Evolutionary conservation across 2,797 vertebrate species (phyloP).

Genomic region (Mus caroli): DNA sequence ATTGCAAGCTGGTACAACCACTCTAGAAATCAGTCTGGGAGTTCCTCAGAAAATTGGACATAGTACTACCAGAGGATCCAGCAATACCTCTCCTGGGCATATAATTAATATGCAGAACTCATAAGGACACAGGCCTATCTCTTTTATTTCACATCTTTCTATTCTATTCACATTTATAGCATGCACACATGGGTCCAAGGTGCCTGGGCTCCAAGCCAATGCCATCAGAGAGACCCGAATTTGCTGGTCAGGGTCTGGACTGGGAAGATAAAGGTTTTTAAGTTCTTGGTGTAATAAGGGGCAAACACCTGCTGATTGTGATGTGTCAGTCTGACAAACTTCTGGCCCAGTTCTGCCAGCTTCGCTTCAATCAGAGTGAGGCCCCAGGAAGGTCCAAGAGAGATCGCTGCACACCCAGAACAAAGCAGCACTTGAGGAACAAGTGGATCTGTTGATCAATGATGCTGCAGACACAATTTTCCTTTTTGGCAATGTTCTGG

Average conservation of each 20-base stretch:
- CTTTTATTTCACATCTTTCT: neutral
- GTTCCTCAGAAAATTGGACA: too few species aligned
- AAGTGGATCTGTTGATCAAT: slow-evolving; percentile 87
- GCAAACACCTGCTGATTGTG: slow-evolving; percentile 90
- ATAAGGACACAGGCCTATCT: neutral
- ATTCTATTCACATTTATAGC: neutral
- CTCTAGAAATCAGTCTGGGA: too few species aligned
- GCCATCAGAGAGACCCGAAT: slow-evolving; percentile 82
- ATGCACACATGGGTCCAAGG: neutral
- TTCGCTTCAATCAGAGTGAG: slow-evolving; percentile 88
- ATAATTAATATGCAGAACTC: neutral
- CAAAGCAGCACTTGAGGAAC: slow-evolving; percentile 89
- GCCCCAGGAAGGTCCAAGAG: slow-evolving; percentile 85
- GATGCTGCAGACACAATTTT: slow-evolving; percentile 86
- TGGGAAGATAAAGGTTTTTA: slow-evolving; percentile 86
- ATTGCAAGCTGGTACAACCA: too few species aligned
- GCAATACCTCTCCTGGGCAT: too few species aligned
- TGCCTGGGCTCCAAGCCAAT: neutral
- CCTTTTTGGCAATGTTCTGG: slow-evolving; percentile 86
- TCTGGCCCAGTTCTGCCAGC: slow-evolving; percentile 86
- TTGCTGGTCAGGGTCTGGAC: slow-evolving; percentile 70
- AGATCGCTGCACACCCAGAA: slow-evolving; percentile 82
- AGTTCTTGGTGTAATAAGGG: slow-evolving; percentile 88
- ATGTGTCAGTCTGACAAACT: slow-evolving; percentile 86
- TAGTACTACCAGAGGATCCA: too few species aligned